phyloP scores from a whole-genome alignment of 1,140 invertebrate genomes.

The Coenobita brevimanus region DNA sequence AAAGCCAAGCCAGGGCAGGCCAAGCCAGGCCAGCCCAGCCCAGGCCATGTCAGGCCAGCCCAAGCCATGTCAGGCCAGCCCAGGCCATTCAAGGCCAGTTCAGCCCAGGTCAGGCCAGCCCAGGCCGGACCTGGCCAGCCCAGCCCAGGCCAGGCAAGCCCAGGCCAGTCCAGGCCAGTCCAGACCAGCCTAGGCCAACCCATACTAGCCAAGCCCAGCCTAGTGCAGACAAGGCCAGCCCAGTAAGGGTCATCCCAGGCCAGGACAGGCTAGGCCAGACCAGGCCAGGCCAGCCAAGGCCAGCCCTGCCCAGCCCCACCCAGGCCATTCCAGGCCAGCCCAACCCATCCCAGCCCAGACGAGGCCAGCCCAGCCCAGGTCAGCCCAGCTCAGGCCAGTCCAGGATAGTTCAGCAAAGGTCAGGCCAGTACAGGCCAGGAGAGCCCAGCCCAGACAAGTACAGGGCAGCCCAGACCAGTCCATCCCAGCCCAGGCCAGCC shows the following conservation, averaged over 20 bases:
- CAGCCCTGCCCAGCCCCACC: too few relatives aligned
- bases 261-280: conserved; percentile 53
- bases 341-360: too few relatives aligned
- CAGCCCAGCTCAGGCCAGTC: conserved; percentile 68
- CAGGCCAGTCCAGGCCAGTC: too few relatives aligned
- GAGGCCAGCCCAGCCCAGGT: conserved; percentile 68
- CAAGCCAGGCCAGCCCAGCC: conserved; percentile 35
- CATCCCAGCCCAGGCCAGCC: too few relatives aligned
- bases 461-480: conserved; percentile 61
- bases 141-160: too few relatives aligned
- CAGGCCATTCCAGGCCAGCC: too few relatives aligned
- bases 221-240: too few relatives aligned
- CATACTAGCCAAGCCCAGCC: conserved; percentile 10
- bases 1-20: conserved; percentile 46
- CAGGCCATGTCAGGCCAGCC: conserved; percentile 52
- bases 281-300: too few relatives aligned
- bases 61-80: conserved; percentile 7
- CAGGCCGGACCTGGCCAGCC: conserved; percentile 23
- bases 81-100: conserved; percentile 4
- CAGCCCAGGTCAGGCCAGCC: conserved; percentile 27
- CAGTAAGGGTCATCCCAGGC: conserved; percentile 7
- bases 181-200: too few relatives aligned
- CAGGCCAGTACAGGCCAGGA: conserved; percentile 70
- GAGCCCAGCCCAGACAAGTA: conserved; percentile 69
- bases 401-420: conserved; percentile 32